Percentiles rank a stretch among this genome's conserved stretches.
These are phyloP conservation scores for Argopecten irradians DNA, from an alignment of 1,140 invertebrate genomes.

Conservation along the genomic window DNA sequence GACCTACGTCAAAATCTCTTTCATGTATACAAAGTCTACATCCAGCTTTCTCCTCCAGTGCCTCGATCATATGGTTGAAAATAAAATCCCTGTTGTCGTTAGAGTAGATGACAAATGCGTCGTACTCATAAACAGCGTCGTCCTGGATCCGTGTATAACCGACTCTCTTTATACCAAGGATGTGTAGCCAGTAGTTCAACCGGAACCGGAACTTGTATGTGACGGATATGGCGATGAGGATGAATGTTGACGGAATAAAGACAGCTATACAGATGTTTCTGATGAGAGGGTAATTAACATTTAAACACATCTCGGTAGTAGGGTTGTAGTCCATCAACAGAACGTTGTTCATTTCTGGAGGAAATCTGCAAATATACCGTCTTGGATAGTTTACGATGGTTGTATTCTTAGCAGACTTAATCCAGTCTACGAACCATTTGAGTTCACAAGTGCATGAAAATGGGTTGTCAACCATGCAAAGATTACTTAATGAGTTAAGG, in stretches of 20 bases:
- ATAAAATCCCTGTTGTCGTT: constrained; percentile 26
- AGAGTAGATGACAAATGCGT: constrained; percentile 28
- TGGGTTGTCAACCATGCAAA: constrained; percentile 42
- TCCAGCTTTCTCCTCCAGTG: constrained; percentile 16
- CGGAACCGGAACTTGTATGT: constrained; percentile 32
- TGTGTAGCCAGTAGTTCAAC: constrained; percentile 25
- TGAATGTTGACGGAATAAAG: not conserved
- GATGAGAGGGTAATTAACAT: not conserved
- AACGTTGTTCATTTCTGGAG: not conserved
- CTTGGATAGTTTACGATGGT: not conserved
- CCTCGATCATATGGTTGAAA: not conserved
- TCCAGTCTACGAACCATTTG: constrained; percentile 47
- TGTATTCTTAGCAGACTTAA: not conserved
- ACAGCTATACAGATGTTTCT: not conserved
- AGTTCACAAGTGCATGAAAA: constrained; percentile 50
- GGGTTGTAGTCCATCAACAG: not conserved
- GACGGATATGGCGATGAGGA: not conserved
- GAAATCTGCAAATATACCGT: not conserved
- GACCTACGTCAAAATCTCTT: constrained; percentile 63
- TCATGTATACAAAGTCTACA: constrained; percentile 62
- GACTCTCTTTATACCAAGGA: not conserved
- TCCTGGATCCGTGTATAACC: not conserved
- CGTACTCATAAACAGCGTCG: constrained; percentile 39
- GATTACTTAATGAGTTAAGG: not conserved
- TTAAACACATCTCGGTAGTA: not conserved